Conservation (phyloP, 2,797 vertebrate species). For the Glyptemys insculpta region DNA sequence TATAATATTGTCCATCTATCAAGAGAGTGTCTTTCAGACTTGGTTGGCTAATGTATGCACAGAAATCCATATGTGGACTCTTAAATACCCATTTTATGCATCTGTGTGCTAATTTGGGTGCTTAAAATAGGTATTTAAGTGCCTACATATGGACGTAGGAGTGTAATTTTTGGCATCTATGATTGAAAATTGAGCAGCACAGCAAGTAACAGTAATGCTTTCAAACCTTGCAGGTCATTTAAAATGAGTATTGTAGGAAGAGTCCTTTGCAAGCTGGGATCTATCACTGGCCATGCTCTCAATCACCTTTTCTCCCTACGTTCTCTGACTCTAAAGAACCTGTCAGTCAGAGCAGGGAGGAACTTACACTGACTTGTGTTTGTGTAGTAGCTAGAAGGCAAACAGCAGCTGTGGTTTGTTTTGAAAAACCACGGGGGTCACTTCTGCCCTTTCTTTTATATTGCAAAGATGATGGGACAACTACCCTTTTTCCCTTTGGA, state of each 20-base stretch:
- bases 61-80: background rate
- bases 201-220: background rate
- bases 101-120: background rate
- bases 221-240: conserved; percentile 21
- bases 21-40: background rate
- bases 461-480: background rate
- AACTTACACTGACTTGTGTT: background rate
- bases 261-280: background rate
- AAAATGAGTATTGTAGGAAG: conserved; percentile 18
- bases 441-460: background rate
- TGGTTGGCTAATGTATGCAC: background rate
- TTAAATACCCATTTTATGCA: fast-evolving
- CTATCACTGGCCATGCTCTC: background rate
- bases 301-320: background rate
- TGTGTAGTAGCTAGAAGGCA: conserved; percentile 17
- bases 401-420: conserved; percentile 30
- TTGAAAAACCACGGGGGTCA: background rate
- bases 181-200: background rate
- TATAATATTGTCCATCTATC: background rate
- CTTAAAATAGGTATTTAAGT: background rate
- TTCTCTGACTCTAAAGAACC: background rate
- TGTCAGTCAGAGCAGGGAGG: conserved; percentile 31
- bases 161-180: background rate
- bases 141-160: background rate
- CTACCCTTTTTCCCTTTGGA: background rate